Percentiles rank a stretch among this genome's conserved stretches.
Conservation (phyloP, 2,797 vertebrate species). For the Onychomys arenicola region DNA sequence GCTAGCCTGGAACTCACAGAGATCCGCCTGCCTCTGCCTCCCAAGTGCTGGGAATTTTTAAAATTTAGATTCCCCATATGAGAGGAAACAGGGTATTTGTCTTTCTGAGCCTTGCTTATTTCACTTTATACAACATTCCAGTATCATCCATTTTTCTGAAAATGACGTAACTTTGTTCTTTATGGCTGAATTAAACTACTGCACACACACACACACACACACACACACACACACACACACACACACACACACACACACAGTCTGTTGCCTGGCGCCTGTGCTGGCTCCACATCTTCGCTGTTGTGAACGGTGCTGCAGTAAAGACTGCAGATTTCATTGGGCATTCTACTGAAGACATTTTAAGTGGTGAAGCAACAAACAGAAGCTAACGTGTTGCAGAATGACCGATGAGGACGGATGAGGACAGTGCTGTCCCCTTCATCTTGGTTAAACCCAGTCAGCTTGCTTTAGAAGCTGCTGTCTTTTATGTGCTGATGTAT, state of each 20-base stretch:
- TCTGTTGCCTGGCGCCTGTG: not conserved
- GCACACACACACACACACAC: too few species aligned
- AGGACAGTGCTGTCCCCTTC: not conserved
- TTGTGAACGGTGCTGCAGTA: not conserved
- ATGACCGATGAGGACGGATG: accelerated
- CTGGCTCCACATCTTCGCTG: not conserved
- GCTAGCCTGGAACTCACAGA: too few species aligned
- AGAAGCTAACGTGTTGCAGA: not conserved
- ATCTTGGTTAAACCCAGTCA: too few species aligned
- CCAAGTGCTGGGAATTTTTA: too few species aligned
- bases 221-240: accelerated
- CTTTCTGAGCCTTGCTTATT: not conserved
- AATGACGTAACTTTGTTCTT: not conserved
- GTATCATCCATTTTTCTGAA: not conserved
- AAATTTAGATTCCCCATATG: not conserved
- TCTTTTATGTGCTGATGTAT: not conserved
- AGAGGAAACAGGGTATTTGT: not conserved
- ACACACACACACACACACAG: not conserved
- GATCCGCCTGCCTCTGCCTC: too few species aligned
- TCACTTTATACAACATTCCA: not conserved
- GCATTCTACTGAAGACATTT: not conserved
- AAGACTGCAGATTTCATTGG: not conserved
- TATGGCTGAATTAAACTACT: not conserved
- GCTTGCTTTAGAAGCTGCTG: not conserved
- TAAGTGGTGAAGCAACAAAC: not conserved